Percentiles rank a stretch among this genome's conserved stretches.
Evolutionary conservation across 2,888 invertebrate genomes (phyloP).

Genomic region (Tipula lateralis): DNA sequence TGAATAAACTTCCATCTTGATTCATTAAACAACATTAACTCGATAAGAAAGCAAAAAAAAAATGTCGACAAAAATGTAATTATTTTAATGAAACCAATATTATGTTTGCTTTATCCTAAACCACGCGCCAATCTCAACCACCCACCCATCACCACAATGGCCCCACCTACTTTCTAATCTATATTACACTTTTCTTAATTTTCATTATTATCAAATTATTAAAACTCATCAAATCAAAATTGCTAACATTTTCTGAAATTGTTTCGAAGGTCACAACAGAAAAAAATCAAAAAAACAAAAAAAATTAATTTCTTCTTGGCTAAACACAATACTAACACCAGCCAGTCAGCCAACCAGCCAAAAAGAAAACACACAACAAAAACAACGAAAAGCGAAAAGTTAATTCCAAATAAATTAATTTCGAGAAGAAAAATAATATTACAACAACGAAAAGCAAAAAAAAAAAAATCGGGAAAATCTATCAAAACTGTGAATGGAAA

Average conservation of each 20-base stretch:
- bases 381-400: background rate
- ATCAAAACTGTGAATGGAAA: background rate
- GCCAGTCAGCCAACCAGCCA: background rate
- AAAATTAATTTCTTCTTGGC: background rate
- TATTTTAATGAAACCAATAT: background rate
- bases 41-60: background rate
- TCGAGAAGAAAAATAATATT: background rate
- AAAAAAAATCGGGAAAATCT: background rate
- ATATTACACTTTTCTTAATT: background rate
- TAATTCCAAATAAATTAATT: constrained; percentile 24
- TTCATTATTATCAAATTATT: constrained; percentile 15
- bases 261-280: background rate
- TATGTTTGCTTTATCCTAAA: background rate
- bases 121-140: background rate
- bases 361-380: background rate
- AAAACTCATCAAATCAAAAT: constrained; percentile 11
- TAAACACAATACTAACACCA: background rate
- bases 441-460: background rate
- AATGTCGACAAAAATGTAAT: background rate
- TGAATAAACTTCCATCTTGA: background rate
- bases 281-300: background rate
- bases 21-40: constrained; percentile 13
- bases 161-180: background rate
- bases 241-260: background rate
- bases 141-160: background rate